Evolutionary conservation across 2,113 vertebrate species (phyloP).

Genomic region (Uropsilus gracilis): DNA sequence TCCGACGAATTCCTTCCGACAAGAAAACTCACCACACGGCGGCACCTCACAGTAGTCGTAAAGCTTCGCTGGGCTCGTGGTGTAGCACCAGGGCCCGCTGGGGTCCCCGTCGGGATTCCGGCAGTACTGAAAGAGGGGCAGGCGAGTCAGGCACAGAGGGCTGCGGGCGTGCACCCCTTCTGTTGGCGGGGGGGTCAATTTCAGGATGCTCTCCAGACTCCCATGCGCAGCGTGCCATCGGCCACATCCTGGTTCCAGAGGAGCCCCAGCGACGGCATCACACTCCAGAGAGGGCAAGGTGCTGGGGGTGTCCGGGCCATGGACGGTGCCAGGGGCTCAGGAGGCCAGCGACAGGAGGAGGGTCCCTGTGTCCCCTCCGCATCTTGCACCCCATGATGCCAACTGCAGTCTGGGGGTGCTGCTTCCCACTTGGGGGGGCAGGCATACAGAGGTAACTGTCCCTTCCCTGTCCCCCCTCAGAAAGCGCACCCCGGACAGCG

Average conservation of each 20-base stretch:
- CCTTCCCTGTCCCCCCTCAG: too few relatives aligned
- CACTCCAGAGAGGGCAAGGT: neutral
- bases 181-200: rapidly evolving
- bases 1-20: too few relatives aligned
- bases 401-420: neutral
- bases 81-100: conserved; percentile 98
- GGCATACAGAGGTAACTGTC: too few relatives aligned
- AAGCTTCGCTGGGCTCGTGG: conserved; percentile 87
- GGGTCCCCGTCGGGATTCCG: conserved; percentile 94
- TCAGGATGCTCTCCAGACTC: neutral
- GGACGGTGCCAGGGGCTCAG: too few relatives aligned
- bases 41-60: conserved; percentile 96
- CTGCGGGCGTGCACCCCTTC: neutral
- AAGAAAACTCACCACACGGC: conserved; percentile 89
- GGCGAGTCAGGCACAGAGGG: rapidly evolving
- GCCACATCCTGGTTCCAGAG: neutral
- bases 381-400: rapidly evolving
- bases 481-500: neutral
- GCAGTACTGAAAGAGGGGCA: conserved; percentile 89
- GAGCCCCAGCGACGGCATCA: neutral
- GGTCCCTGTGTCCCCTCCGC: neutral
- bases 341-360: too few relatives aligned
- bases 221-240: too few relatives aligned
- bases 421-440: too few relatives aligned
- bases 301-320: too few relatives aligned